Conservation (phyloP, 2,113 vertebrate species). For the Procavia capensis region DNA sequence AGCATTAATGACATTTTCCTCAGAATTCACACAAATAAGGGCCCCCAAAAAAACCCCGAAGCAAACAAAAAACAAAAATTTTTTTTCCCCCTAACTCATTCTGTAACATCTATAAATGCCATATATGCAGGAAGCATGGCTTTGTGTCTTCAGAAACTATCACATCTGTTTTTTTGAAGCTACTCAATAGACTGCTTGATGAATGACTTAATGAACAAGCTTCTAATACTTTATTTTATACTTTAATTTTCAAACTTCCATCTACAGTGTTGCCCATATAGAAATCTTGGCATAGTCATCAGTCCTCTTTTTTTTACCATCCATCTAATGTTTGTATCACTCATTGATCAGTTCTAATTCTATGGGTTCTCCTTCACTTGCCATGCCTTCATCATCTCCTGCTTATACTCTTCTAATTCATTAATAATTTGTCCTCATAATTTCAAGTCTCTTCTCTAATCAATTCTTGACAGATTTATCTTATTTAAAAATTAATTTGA, state of each 20-base stretch:
- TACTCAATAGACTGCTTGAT: background rate
- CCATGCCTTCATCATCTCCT: background rate
- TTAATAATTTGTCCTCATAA: background rate
- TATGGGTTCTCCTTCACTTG: background rate
- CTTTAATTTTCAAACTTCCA: constrained; percentile 16
- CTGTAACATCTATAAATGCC: background rate
- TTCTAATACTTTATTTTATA: background rate
- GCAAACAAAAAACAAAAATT: background rate
- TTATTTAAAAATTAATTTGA: background rate
- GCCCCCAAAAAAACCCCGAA: background rate
- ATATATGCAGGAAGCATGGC: background rate
- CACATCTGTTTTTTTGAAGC: background rate
- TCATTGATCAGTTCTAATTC: background rate
- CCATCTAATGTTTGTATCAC: background rate
- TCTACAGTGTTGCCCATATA: background rate
- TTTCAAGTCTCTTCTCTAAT: background rate
- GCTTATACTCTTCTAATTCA: background rate
- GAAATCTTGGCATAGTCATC: background rate
- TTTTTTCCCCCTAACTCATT: background rate
- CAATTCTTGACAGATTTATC: background rate
- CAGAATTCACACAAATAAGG: background rate
- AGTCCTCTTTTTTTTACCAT: background rate
- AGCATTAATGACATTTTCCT: background rate
- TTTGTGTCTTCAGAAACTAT: background rate
- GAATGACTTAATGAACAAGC: background rate